Evolutionary conservation across 1,140 invertebrate species (phyloP), one percentile per base, ranked within the genome.

Genomic region (Euura lappo): DNA sequence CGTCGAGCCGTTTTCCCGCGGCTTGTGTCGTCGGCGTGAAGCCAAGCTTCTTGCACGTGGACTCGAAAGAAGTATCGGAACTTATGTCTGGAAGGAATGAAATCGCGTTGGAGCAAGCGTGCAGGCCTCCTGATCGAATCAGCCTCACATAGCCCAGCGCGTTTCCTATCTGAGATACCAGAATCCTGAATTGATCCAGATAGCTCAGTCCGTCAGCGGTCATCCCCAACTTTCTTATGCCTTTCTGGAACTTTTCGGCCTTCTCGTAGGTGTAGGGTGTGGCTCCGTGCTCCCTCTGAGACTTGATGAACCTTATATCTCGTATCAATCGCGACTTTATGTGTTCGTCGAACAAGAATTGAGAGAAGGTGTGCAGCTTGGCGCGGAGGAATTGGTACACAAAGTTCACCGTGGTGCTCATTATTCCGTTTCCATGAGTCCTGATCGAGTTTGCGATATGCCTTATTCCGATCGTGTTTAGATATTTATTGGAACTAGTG

Each of bases 271-370:
- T 89, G 85, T 95, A 96, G 78, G 85, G 85, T 0, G 72, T 73
- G 4, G 71, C 45, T 13, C 80, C 81, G 45, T 78, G 82, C 66
- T 88, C 85, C 65, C 85, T 91, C 90, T 85, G 90, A 3, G 73
- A 71, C 44, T 83, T 84, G 0, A 87, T 76, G 47, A 84, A 93
- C 72, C 94, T 92, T 74, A 96, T 90, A 86, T 99, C 98, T 87
- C 97, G 97, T 70, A 97, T 91, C 0, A 99, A 87, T 71, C 96
- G 91, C 0, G 97, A 99, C 86, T 99, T 99, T 69, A 99, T 99
- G 79, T 98, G 97, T 87, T 99, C 98, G 87, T 99, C 98, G 85
- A 95, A 99, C 78, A 99, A 91, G 86, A 99, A 99, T 86, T 99
- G 97, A 2, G 98, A 99, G 84, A 99, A 98, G 3, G 94, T 94